Evolutionary conservation across 2,113 vertebrate species (phyloP), one percentile per base, ranked within the genome.

Genomic region (Anguilla japonica): DNA sequence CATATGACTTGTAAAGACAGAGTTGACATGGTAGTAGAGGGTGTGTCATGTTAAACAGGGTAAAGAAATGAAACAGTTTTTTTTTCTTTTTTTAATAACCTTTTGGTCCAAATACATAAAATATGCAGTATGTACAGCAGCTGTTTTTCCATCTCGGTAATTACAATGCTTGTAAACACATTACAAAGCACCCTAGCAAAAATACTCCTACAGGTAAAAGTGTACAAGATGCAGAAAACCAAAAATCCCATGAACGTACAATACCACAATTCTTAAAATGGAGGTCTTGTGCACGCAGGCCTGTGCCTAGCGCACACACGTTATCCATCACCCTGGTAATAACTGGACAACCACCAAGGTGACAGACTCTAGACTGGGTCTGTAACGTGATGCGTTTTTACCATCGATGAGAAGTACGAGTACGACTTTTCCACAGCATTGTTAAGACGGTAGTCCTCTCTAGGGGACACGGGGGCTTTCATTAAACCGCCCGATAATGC

Each of bases 41-140:
- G 43, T 39, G 46, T 41, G 63, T 85, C 40, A 63, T 71, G 40
- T 81, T 53, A 84, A 43, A 84, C 29, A 78, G 63, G 29, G 84
- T 50, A 82, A 86, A 87, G 60, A 81, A 85, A 84, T 41, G 34
- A 11, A 75, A 75, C 9, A 14, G 4, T 26, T 5, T 26, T 18
- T 29, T 34, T 87, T 89, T 50, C 34, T 89, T 87, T 84, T 86
- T 81, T 87, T 91, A 82, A 46, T 84, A 90, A 93, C 88, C 75
- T 78, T 94, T 94, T 95, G 94, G 94, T 94, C 95, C 91, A 89
- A 87, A 89, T 91, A 89, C 87, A 90, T 86, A 89, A 87, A 91
- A 92, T 86, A 89, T 87, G 88, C 85, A 86, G 43, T 89, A 88
- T 89, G 80, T 90, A 92, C 89, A 90, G 87, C 86, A 89, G 41